Conservation (phyloP, 2,113 vertebrate genomes). For the Labeo catla region DNA sequence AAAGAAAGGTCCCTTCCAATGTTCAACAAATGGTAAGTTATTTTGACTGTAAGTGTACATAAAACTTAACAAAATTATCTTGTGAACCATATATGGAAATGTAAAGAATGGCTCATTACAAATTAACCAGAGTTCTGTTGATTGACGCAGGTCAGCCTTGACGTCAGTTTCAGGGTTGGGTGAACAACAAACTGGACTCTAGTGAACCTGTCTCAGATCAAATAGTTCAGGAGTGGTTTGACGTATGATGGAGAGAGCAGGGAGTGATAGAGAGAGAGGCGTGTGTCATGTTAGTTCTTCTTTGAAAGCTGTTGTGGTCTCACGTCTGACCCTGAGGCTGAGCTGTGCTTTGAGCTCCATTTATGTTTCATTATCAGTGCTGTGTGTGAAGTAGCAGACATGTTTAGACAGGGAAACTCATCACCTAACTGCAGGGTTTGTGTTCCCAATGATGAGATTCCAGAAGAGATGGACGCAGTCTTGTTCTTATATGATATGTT, state of each 20-base stretch:
- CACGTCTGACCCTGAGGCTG: slow-evolving; percentile 29
- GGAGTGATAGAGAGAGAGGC: slow-evolving; percentile 31
- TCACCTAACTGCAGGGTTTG: slow-evolving; percentile 6
- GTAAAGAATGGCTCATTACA: slow-evolving; percentile 2
- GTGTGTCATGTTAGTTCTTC: slow-evolving; percentile 17
- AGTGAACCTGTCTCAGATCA: slow-evolving; percentile 27
- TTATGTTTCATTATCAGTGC: slow-evolving; percentile 47
- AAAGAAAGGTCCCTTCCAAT: not conserved
- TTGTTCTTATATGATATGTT: not conserved
- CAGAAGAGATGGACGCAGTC: not conserved
- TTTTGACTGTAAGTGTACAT: slow-evolving; percentile 1
- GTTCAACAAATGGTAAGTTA: not conserved
- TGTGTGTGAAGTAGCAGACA: slow-evolving; percentile 41
- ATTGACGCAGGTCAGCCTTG: not conserved
- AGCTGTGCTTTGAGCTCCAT: slow-evolving; percentile 40
- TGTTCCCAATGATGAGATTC: not conserved
- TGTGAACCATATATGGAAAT: not conserved
- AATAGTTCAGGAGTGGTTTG: not conserved
- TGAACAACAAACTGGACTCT: not conserved
- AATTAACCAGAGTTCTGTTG: not conserved
- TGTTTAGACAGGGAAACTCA: slow-evolving; percentile 40
- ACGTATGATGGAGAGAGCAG: not conserved
- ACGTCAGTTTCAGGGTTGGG: slow-evolving; percentile 7
- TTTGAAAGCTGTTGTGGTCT: slow-evolving; percentile 42
- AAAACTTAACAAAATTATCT: not conserved